Percentiles rank a stretch among this genome's conserved stretches.
These are phyloP conservation scores for Mola mola DNA, from an alignment of 2,113 vertebrate genomes.

Conservation along the genomic window DNA sequence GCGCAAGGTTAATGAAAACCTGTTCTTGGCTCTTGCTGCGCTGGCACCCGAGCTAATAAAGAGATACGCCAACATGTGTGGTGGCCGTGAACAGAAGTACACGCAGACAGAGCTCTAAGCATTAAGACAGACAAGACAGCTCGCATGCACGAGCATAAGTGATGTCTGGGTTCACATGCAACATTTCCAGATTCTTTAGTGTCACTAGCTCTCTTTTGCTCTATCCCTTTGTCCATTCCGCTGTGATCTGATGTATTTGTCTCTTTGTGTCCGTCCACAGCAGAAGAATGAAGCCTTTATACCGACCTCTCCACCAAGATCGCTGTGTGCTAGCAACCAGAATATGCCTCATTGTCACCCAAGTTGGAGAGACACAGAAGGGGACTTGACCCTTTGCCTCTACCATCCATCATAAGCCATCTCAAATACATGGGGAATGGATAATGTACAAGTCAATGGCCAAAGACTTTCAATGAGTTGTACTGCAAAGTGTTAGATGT, in stretches of 20 bases:
- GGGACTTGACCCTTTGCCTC: constrained; percentile 45
- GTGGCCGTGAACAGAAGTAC: background rate
- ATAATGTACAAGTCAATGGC: background rate
- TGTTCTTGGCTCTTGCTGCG: constrained; percentile 7
- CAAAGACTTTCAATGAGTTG: background rate
- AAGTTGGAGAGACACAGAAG: constrained; percentile 43
- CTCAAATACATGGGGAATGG: constrained; percentile 9
- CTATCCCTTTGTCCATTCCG: constrained; percentile 25
- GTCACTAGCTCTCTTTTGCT: constrained; percentile 11
- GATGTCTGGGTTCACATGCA: background rate
- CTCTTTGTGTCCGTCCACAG: constrained; percentile 46
- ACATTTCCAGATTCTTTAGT: background rate
- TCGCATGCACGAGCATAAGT: too few relatives aligned
- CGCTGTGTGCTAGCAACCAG: constrained; percentile 49
- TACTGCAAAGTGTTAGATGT: constrained; percentile 5
- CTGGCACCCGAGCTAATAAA: constrained; percentile 27
- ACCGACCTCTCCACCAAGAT: constrained; percentile 49
- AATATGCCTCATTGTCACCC: constrained; percentile 71
- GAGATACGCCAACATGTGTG: background rate
- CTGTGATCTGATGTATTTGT: constrained; percentile 58
- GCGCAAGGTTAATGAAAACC: constrained; percentile 37
- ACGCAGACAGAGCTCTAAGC: too few relatives aligned
- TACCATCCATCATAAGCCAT: constrained; percentile 21
- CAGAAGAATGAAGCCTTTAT: constrained; percentile 70
- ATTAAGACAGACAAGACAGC: background rate